phyloP scores from a whole-genome alignment of 1,140 invertebrate species.

The Nebria ingens region DNA sequence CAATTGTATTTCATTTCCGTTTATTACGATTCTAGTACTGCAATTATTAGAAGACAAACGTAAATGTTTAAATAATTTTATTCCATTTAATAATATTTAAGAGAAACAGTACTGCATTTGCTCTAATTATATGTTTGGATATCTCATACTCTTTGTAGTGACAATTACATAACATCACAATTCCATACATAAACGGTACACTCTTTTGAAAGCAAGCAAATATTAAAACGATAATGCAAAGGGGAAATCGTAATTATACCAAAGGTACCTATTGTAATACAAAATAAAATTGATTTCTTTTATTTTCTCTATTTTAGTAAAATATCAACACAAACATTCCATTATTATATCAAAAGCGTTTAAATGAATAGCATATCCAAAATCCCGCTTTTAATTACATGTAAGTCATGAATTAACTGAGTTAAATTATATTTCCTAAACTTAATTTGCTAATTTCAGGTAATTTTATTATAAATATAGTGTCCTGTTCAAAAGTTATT shows the following conservation, averaged over 20 bases:
- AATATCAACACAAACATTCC: too few species aligned
- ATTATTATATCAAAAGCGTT: too few species aligned
- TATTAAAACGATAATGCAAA: not conserved
- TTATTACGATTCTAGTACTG: slow-evolving; percentile 2
- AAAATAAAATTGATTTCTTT: not conserved
- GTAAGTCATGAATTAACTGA: too few species aligned
- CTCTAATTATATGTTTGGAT: slow-evolving; percentile 5
- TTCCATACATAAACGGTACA: not conserved
- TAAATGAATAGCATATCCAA: too few species aligned
- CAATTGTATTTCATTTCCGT: not conserved
- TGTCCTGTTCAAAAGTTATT: too few species aligned
- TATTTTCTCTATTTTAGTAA: too few species aligned
- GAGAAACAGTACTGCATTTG: slow-evolving; percentile 1
- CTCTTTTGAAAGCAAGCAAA: not conserved
- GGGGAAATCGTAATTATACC: not conserved
- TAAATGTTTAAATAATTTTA: slow-evolving; percentile 8
- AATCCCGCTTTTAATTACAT: too few species aligned
- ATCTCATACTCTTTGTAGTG: not conserved
- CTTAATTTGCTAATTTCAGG: too few species aligned
- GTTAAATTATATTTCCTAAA: too few species aligned
- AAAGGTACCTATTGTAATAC: not conserved
- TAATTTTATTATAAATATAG: too few species aligned
- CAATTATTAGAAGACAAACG: not conserved
- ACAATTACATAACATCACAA: not conserved
- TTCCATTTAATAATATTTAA: not conserved